Base-by-base conservation (phyloP, 1,140 invertebrate species). In the Papilio glaucus region DNA sequence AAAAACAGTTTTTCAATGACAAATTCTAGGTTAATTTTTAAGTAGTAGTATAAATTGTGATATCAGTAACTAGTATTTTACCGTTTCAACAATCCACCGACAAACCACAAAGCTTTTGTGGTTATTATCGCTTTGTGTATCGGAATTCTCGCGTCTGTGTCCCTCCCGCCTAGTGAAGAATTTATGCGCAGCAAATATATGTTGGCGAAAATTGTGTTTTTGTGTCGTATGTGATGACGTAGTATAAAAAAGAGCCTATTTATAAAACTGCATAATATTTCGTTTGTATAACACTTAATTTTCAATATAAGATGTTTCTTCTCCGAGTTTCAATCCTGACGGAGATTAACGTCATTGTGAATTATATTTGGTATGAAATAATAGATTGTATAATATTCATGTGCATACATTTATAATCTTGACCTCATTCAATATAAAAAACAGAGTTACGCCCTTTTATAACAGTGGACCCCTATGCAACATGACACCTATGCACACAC, bases 61-160 rank as follows among this genome's bases (percentile, higher is more conserved):
- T 57, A 57, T 57, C 49, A 57, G 18, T 57, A 57, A 24, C 21
- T 24, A 26, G 0, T 53, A 21, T 53, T 8, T 53, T 53, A 21
- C 1, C 21, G 21, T 42, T 42, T 21, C 3, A 33, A 33, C 10
- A 13, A 26, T 13, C 2, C 45, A 57, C 18, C 49, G 18, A 24
- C 49, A 57, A 57, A 57, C 21, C 49, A 13, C 21, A 57, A 57
- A 13, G 21, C 49, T 57, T 57, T 57, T 24, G 49, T 4, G 21
- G 49, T 57, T 24, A 53, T 24, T 53, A 53, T 57, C 21, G 21
- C 49, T 57, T 57, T 57, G 49, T 57, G 49, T 53, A 12, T 53
- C 29, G 29, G 6, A 33, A 33, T 6, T 3, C 15, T 21, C 15
- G 15, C 8, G 12, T 18, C 15, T 13, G 7, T 1, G 45, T 49